Evolutionary conservation across 2,888 invertebrate species (phyloP).

Genomic region (Torymus auratus): DNA sequence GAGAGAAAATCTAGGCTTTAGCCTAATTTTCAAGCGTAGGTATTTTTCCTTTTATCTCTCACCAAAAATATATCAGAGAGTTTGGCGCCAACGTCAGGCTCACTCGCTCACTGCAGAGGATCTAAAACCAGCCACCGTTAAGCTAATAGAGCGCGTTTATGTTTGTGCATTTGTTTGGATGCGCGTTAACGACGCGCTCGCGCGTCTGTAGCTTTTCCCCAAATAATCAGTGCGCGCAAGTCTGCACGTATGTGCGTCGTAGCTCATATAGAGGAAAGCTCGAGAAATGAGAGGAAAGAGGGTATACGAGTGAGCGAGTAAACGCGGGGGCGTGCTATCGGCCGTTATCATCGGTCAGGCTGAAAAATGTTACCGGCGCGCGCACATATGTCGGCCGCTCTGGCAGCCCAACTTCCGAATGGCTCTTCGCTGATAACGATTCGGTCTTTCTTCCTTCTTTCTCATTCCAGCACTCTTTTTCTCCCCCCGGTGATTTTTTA

Average conservation of each 20-base stretch:
- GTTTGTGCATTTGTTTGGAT: too few relatives aligned
- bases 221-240: background rate
- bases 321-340: constrained; percentile 35
- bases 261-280: background rate
- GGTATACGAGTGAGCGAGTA: background rate
- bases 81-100: too few relatives aligned
- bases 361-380: constrained; percentile 43
- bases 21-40: background rate
- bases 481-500: constrained; percentile 23
- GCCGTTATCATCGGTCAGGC: constrained; percentile 43
- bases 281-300: constrained; percentile 8
- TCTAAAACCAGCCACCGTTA: too few relatives aligned
- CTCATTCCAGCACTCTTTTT: background rate
- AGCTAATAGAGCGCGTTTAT: too few relatives aligned
- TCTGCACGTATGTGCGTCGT: background rate
- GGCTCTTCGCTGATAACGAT: constrained; percentile 23
- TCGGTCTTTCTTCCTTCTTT: constrained; percentile 6
- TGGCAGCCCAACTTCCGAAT: constrained; percentile 1
- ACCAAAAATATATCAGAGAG: constrained; percentile 3
- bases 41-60: constrained; percentile 5
- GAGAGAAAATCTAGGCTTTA: background rate
- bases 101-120: too few relatives aligned
- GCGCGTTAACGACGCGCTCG: too few relatives aligned
- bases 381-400: constrained; percentile 25
- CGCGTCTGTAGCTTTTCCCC: too few relatives aligned